Percentiles rank a stretch among this genome's conserved stretches.
These are phyloP conservation scores for Saguinus imperator DNA, from an alignment of 2,113 vertebrate species.

Conservation along the genomic window DNA sequence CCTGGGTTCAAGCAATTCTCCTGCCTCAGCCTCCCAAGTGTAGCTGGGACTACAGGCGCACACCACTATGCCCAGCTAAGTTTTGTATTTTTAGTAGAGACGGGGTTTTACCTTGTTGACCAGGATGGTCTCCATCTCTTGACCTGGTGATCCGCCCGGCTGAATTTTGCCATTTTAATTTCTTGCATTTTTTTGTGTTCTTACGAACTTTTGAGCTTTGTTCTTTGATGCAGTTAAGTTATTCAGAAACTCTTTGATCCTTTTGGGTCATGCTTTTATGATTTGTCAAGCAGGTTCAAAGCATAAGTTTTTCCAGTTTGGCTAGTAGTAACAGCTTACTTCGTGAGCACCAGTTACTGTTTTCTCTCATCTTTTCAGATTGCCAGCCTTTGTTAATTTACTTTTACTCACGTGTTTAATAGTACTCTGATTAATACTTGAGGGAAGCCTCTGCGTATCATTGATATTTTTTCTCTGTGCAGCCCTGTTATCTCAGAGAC, in stretches of 20 bases:
- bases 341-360: not conserved
- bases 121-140: no score
- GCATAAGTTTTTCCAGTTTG: not conserved
- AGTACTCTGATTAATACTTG: not conserved
- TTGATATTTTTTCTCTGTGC: not conserved
- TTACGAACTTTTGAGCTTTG: not conserved
- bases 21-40: no score
- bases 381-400: not conserved
- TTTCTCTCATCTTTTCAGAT: not conserved
- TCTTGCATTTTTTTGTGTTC: not conserved
- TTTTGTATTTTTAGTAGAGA: no score
- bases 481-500: not conserved
- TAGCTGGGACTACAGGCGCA: no score
- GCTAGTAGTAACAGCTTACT: not conserved
- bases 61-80: no score
- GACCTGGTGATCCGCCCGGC: no score
- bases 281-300: not conserved
- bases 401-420: not conserved
- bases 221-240: not conserved
- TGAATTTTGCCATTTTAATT: not conserved
- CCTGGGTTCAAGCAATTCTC: no score
- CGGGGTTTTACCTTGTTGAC: no score
- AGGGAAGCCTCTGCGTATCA: not conserved
- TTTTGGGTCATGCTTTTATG: not conserved
- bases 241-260: not conserved